Evolutionary conservation across 1,140 invertebrate species (phyloP).

Genomic region (Aplysia californica): DNA sequence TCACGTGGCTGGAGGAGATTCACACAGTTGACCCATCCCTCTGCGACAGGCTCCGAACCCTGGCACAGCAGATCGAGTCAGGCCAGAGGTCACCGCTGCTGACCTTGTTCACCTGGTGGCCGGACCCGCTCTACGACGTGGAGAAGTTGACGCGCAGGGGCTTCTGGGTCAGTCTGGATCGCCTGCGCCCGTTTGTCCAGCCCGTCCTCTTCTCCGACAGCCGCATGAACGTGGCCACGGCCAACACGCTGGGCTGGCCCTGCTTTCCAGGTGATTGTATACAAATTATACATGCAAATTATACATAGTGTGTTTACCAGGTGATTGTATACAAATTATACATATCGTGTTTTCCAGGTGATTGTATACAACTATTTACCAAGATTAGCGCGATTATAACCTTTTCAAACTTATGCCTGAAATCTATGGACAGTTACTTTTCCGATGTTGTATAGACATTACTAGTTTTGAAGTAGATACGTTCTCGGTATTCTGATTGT

Average conservation of each 20-base stretch:
- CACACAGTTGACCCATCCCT: background rate
- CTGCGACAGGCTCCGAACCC: background rate
- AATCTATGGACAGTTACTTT: too few relatives aligned
- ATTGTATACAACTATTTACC: too few relatives aligned
- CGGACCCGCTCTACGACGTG: background rate
- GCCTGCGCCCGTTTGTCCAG: conserved; percentile 8
- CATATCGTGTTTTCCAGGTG: too few relatives aligned
- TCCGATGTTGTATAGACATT: too few relatives aligned
- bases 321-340: too few relatives aligned
- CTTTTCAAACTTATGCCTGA: too few relatives aligned
- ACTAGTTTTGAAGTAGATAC: too few relatives aligned
- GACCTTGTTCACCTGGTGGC: conserved; percentile 9
- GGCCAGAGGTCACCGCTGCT: background rate
- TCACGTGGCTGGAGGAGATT: background rate
- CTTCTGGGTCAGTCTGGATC: background rate
- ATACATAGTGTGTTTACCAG: too few relatives aligned
- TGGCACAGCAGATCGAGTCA: background rate
- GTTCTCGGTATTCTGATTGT: too few relatives aligned
- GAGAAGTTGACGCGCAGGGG: background rate
- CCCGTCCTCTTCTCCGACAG: conserved; percentile 3
- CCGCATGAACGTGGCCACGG: conserved; percentile 1
- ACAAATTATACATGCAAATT: too few relatives aligned
- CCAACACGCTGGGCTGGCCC: background rate
- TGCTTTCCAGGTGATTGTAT: too few relatives aligned
- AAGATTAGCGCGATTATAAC: too few relatives aligned